phyloP scores from a whole-genome alignment of 2,888 invertebrate species.

The Aphrophora alni region DNA sequence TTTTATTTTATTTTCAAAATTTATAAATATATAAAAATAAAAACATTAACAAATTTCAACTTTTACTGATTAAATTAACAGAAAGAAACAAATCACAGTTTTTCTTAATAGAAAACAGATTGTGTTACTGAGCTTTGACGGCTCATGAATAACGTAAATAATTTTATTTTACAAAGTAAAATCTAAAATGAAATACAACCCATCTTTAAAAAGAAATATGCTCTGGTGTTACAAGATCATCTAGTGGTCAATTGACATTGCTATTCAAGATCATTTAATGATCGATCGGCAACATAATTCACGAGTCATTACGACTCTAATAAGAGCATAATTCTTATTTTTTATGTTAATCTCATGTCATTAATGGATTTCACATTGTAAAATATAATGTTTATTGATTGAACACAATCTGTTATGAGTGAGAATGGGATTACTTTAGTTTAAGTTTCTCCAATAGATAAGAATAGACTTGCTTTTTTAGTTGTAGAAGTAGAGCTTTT shows the following conservation, averaged over 20 bases:
- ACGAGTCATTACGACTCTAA: background rate
- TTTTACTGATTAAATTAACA: background rate
- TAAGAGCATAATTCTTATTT: background rate
- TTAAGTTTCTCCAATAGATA: background rate
- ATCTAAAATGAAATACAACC: background rate
- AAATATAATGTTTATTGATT: background rate
- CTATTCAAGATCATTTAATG: background rate
- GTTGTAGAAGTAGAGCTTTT: background rate
- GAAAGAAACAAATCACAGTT: slow-evolving; percentile 29
- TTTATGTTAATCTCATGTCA: background rate
- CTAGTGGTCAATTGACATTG: background rate
- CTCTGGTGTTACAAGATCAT: background rate
- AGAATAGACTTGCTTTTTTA: background rate
- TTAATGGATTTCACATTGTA: background rate
- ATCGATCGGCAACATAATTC: background rate
- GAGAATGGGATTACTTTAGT: background rate
- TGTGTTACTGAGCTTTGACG: slow-evolving; percentile 24
- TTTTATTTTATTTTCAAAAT: too few species aligned
- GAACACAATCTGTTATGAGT: background rate
- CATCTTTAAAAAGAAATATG: background rate
- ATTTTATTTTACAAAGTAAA: background rate
- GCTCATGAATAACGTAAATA: slow-evolving; percentile 7
- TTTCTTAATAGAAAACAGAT: slow-evolving; percentile 28
- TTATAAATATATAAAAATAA: too few species aligned
- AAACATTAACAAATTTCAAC: background rate